phyloP scores from a whole-genome alignment of 2,888 invertebrate species.

The Morpho achilles region DNA sequence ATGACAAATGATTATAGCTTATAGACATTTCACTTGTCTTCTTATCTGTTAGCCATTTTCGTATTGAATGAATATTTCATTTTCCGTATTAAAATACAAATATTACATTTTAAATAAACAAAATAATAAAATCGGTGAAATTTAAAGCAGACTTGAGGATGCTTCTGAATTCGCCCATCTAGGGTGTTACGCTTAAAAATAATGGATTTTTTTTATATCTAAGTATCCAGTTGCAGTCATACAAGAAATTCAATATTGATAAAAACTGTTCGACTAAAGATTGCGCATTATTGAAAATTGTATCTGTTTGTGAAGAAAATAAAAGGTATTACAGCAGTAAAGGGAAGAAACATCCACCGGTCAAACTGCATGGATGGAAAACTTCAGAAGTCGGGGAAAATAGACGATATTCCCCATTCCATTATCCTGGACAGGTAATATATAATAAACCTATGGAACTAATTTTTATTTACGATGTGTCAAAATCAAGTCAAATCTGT shows the following conservation, averaged over 20 bases:
- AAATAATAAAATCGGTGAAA: no score
- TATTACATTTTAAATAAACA: no score
- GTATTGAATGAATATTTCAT: no score
- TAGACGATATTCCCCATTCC: slow-evolving; percentile 59
- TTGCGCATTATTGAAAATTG: neutral
- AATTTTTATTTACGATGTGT: no score
- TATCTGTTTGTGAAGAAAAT: neutral
- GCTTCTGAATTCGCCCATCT: no score
- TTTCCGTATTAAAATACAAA: no score
- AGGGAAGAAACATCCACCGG: slow-evolving; percentile 34
- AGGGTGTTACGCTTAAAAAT: neutral
- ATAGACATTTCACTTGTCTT: no score
- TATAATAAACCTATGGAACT: no score
- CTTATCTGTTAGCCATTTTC: no score
- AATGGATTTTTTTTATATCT: neutral
- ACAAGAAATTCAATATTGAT: neutral
- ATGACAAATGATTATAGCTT: no score
- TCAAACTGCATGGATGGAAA: slow-evolving; percentile 41
- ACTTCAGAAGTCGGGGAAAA: slow-evolving; percentile 38
- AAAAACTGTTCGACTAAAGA: neutral
- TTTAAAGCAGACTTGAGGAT: no score
- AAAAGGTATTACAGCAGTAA: slow-evolving; percentile 6
- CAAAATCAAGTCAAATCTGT: no score
- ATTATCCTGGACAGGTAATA: slow-evolving; percentile 56
- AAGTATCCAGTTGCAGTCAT: neutral